Base-by-base conservation (phyloP, 2,113 vertebrate species). In the Nesogale talazaci region DNA sequence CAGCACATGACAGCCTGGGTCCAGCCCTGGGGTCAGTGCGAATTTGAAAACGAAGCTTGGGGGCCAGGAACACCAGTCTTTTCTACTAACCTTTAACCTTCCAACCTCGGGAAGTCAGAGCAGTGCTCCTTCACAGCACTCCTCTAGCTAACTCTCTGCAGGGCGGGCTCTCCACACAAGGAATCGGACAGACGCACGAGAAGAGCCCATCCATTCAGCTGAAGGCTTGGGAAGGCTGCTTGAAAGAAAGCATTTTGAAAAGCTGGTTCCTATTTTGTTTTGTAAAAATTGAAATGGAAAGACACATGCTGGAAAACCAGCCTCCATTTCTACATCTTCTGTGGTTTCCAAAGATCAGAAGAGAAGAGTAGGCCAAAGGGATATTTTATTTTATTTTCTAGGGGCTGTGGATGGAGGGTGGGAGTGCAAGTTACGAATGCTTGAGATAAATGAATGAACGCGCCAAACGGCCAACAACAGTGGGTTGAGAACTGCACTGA, bases 371-470 rank as follows among this genome's bases (percentile, higher is more conserved):
- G 72, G 79, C n/a, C 80, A 92, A 82, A 95, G 75, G 46, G 86
- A 56, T 69, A 93, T 81, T 83, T 83, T 76, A 56, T 67, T 72
- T 96, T 94, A 75, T 90, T 90, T 94, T 69, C 83, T 86, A 34
- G 88, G 86, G 46, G 46, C 46, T 52, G 46, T 9, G 46, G 46
- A 12, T 52, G 46, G 46, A 52, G 46, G 46, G 46, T 52, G 46
- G 81, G 87, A 93, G 23, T 40, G 52, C 23, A 78, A 78, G 40
- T 83, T 69, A 85, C 42, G 87, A 94, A 95, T 87, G 95, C 78
- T 89, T 94, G 92, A 95, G 91, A 92, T 93, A 94, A 34, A 93
- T 22, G 9, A 78, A 38, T 38, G 46, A 12, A 52, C 10, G 25
- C 46, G 82, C 4, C 29, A 69, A 46, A 42, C 15, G 56, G 79